Percentiles rank a stretch among this genome's conserved stretches.
Conservation (phyloP, 1,140 invertebrate species). For the Thaumetopoea pityocampa region DNA sequence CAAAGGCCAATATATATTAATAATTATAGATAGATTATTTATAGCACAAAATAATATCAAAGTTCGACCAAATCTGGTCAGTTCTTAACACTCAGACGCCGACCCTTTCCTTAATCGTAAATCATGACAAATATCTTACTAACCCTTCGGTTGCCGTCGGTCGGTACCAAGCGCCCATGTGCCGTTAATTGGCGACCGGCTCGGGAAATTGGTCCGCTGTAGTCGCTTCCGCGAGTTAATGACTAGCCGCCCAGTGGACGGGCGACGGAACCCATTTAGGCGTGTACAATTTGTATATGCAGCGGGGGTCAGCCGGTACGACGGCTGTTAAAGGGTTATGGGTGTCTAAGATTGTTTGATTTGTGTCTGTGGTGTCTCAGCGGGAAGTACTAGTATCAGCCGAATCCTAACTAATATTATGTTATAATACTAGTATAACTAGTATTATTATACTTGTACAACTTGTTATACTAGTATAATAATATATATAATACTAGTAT, state of each 20-base stretch:
- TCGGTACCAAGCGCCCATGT: conserved; percentile 39
- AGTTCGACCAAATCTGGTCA: conserved; percentile 3
- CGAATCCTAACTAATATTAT: no score
- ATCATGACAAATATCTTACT: conserved; percentile 68
- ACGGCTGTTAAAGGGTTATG: conserved; percentile 17
- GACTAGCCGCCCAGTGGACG: conserved; percentile 62
- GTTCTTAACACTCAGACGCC: conserved; percentile 11
- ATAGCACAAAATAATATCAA: no score
- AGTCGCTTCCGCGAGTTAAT: conserved; percentile 66
- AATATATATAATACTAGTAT: no score
- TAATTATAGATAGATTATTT: background rate
- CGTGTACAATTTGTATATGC: conserved; percentile 59
- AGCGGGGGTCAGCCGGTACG: conserved; percentile 38
- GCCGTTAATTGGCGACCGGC: conserved; percentile 64
- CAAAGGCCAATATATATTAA: background rate
- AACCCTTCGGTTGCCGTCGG: conserved; percentile 53
- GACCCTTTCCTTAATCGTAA: conserved; percentile 39
- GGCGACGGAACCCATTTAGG: conserved; percentile 62
- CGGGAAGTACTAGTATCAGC: no score
- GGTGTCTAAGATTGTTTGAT: conserved; percentile 6
- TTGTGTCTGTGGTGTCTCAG: no score
- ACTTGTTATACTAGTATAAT: no score
- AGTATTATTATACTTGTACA: no score
- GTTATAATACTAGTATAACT: no score
- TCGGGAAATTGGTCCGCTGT: conserved; percentile 66